phyloP scores from a whole-genome alignment of 1,140 invertebrate species.

The Caenorhabditis briggsae region DNA sequence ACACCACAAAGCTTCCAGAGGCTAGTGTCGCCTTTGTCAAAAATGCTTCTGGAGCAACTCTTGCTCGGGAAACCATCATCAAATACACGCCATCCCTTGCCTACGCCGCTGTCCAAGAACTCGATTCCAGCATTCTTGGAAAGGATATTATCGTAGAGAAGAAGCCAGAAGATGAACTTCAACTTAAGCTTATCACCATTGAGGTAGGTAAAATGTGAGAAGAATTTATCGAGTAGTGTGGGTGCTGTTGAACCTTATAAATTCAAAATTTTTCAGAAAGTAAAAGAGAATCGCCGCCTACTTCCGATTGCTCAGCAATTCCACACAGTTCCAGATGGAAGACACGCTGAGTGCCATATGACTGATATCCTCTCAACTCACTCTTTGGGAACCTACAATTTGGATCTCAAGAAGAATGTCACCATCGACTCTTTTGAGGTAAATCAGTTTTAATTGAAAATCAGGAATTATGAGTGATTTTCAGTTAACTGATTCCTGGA shows the following conservation, averaged over 20 bases:
- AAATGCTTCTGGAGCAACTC: slow-evolving; percentile 10
- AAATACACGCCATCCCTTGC: slow-evolving; percentile 56
- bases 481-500: slow-evolving; percentile 62
- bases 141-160: slow-evolving; percentile 51
- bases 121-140: slow-evolving; percentile 35
- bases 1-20: slow-evolving; percentile 35
- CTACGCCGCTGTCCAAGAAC: slow-evolving; percentile 41
- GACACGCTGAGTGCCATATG: slow-evolving; percentile 73
- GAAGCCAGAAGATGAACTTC: slow-evolving; percentile 17
- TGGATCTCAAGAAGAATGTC: slow-evolving; percentile 77
- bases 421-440: slow-evolving; percentile 76
- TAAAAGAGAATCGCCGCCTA: slow-evolving; percentile 66
- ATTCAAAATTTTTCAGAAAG: slow-evolving; percentile 13
- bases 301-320: slow-evolving; percentile 76
- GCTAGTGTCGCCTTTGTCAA: slow-evolving; percentile 37
- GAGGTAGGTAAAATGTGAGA: neutral
- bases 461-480: neutral
- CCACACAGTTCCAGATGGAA: slow-evolving; percentile 72
- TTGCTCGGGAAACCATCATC: slow-evolving; percentile 52
- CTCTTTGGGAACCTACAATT: slow-evolving; percentile 71
- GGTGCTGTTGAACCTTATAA: neutral
- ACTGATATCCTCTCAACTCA: slow-evolving; percentile 74
- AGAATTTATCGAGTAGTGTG: neutral
- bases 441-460: slow-evolving; percentile 58
- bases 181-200: slow-evolving; percentile 57